Evolutionary conservation across 2,797 vertebrate species (phyloP).

Genomic region (Karalla daura): DNA sequence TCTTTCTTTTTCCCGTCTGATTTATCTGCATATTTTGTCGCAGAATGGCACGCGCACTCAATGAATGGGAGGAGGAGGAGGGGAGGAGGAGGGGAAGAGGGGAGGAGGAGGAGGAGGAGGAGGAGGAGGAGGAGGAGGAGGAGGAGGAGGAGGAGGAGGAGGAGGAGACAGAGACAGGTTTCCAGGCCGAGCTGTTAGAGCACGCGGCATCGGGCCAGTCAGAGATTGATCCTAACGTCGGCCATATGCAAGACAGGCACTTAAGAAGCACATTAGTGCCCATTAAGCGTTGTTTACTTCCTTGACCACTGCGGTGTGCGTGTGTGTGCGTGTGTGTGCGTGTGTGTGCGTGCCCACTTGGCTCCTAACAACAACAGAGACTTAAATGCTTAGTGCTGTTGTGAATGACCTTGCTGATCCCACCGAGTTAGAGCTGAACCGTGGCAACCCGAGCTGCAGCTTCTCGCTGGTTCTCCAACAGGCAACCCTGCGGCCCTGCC

Average conservation of each 20-base stretch:
- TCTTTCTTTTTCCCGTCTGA: constrained; percentile 13
- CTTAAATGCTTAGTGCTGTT: constrained; percentile 72
- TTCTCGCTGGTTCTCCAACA: constrained; percentile 39
- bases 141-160: too few relatives aligned
- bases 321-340: too few relatives aligned
- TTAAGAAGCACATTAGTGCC: constrained; percentile 80
- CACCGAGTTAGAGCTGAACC: constrained; percentile 61
- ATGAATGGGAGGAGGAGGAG: too few relatives aligned
- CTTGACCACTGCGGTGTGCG: constrained; percentile 51
- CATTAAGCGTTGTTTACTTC: constrained; percentile 81
- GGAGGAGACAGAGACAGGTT: constrained; percentile 15
- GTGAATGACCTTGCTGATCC: constrained; percentile 74
- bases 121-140: too few relatives aligned
- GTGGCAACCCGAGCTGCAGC: constrained; percentile 45
- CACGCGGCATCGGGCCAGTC: constrained; percentile 53
- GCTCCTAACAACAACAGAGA: constrained; percentile 60
- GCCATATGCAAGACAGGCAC: constrained; percentile 73
- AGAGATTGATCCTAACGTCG: constrained; percentile 75
- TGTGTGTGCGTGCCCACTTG: constrained; percentile 54
- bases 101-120: too few relatives aligned
- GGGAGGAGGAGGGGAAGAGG: too few relatives aligned
- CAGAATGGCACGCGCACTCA: too few relatives aligned
- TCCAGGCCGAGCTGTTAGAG: constrained; percentile 57
- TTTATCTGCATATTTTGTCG: too few relatives aligned
- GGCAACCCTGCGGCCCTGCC: constrained; percentile 3